Evolutionary conservation across 2,888 invertebrate species (phyloP).

Genomic region (Ophonus ardosiacus): DNA sequence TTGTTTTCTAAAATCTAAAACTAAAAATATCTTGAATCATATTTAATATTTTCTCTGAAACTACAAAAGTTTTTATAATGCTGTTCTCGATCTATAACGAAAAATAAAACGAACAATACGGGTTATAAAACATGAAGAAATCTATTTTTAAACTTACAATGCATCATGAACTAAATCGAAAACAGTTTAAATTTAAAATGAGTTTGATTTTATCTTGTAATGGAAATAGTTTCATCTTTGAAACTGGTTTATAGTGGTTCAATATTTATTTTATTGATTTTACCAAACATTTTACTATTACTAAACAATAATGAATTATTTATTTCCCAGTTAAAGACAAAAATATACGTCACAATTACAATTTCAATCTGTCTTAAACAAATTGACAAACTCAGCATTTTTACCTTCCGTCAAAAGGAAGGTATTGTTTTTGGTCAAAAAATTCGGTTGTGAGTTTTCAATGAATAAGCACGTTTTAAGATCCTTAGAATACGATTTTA

Average conservation of each 20-base stretch:
- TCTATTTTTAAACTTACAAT: slow-evolving; percentile 42
- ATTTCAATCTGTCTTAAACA: no score
- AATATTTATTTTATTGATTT: background rate
- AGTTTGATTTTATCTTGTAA: slow-evolving; percentile 30
- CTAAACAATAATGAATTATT: no score
- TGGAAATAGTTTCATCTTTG: slow-evolving; percentile 3
- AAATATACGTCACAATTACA: no score
- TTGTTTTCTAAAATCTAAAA: background rate
- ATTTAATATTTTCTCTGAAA: background rate
- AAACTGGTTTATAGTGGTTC: background rate
- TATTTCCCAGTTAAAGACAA: no score
- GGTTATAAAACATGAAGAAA: background rate
- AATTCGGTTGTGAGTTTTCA: no score
- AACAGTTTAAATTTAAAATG: slow-evolving; percentile 28
- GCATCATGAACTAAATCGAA: slow-evolving; percentile 1
- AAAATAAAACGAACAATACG: slow-evolving; percentile 21
- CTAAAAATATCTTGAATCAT: background rate
- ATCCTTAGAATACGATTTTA: no score
- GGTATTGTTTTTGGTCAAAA: no score
- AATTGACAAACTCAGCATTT: no score
- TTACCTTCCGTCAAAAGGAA: no score
- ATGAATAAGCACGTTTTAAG: no score
- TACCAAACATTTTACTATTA: background rate
- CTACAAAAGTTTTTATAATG: background rate
- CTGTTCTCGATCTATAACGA: background rate